Evolutionary conservation across 2,888 invertebrate genomes (phyloP).

Genomic region (Leptinotarsa tumamoca): DNA sequence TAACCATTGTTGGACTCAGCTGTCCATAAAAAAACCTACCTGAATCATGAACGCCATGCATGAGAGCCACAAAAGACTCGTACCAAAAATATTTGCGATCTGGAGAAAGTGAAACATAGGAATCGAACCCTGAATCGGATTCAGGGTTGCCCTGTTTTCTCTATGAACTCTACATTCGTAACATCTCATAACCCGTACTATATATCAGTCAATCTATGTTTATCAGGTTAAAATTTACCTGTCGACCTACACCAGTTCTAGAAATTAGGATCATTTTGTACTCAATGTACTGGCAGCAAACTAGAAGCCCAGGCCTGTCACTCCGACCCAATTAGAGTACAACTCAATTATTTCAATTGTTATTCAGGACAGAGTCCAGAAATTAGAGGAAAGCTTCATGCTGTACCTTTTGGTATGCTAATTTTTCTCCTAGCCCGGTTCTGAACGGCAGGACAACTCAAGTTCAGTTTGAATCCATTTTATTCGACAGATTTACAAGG

Average conservation of each 20-base stretch:
- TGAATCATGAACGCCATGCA: no score
- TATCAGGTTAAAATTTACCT: slow-evolving; percentile 12
- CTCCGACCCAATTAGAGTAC: slow-evolving; percentile 12
- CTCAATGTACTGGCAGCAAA: neutral
- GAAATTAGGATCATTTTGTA: slow-evolving; percentile 5
- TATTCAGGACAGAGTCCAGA: slow-evolving; percentile 9
- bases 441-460: neutral
- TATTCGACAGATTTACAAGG: no score
- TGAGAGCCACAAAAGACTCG: no score
- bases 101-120: no score
- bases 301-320: slow-evolving; percentile 3
- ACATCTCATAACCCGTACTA: neutral
- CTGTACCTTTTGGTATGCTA: neutral
- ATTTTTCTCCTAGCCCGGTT: neutral
- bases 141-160: no score
- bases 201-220: neutral
- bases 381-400: slow-evolving; percentile 10
- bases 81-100: no score
- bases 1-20: no score
- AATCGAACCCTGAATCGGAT: no score
- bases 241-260: neutral
- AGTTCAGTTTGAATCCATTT: neutral
- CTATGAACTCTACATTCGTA: neutral
- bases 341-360: slow-evolving; percentile 19
- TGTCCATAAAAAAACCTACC: no score